phyloP scores from a whole-genome alignment of 2,888 invertebrate species.

The Tachina fera region DNA sequence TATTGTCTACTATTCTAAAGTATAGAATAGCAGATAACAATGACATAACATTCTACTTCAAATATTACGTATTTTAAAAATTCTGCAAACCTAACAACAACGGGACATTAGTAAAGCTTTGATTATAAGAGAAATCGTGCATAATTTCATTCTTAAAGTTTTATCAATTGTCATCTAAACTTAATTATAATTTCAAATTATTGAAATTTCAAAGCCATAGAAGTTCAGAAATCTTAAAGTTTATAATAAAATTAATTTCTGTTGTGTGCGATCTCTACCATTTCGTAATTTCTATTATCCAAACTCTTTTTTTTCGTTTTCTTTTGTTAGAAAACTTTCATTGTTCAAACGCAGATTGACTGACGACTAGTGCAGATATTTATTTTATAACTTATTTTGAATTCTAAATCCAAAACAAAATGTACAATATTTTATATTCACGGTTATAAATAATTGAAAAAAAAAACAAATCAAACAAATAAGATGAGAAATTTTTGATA shows the following conservation, averaged over 20 bases:
- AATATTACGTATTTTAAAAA: no score
- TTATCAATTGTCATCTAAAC: not conserved
- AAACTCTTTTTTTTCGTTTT: not conserved
- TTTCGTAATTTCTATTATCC: conserved; percentile 8
- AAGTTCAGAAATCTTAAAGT: not conserved
- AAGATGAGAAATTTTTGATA: conserved; percentile 42
- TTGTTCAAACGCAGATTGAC: not conserved
- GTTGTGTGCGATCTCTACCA: not conserved
- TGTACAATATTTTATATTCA: conserved; percentile 14
- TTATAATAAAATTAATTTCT: not conserved
- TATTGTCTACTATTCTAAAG: no score
- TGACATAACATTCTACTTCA: no score
- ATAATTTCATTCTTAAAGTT: not conserved
- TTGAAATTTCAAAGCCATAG: not conserved
- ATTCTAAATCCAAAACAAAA: conserved; percentile 2
- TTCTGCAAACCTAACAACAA: no score
- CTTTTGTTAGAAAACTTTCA: not conserved
- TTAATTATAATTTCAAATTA: not conserved
- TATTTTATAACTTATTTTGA: not conserved
- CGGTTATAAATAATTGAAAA: conserved; percentile 15
- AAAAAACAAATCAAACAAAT: conserved; percentile 3
- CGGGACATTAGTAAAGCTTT: no score
- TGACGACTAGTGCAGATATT: not conserved
- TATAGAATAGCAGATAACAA: no score
- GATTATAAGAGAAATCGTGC: not conserved